Evolutionary conservation across 1,140 invertebrate genomes (phyloP), one percentile per base, ranked within the genome.

Genomic region (Diorhabda elongata): DNA sequence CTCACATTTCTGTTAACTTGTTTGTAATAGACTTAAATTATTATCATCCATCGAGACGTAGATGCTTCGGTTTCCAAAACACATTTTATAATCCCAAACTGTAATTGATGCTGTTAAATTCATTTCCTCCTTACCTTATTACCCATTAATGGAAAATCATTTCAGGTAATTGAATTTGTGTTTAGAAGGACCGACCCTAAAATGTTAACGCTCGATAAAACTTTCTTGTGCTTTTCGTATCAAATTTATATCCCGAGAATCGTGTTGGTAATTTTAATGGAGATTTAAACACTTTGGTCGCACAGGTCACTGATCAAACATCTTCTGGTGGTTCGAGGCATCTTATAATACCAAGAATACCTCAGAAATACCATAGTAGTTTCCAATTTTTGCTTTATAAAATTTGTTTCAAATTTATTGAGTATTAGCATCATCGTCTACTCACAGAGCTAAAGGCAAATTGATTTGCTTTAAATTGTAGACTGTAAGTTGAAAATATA

Each of bases 91-190:
- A 8, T 52, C n/a, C n/a, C n/a, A 52, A 52, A 52, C 6, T 52
- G 6, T 52, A 52, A 52, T 52, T 52, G 47, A 52, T n/a, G 47
- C 47, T 6, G 47, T 52, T 8, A 52, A n/a, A 52, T 52, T 52
- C n/a, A 52, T 52, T 52, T 52, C 47, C 47, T 52, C n/a, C n/a
- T 52, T 52, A 52, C 47, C 47, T 52, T 52, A n/a, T 52, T 52
- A 52, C 47, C 47, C 6, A n/a, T n/a, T 52, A 52, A 52, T 52
- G 47, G 47, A 52, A 52, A 52, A 52, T 52, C 6, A 52, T 52
- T 52, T 52, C 26, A 52, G 47, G 47, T 52, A 52, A 52, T 52
- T 52, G 47, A 52, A 52, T 52, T 52, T 52, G 47, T 52, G 47
- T 52, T 3, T 6, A n/a, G 47, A 52, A 52, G 47, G 47, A 52